Evolutionary conservation across 2,888 invertebrate genomes (phyloP), one percentile per base, ranked within the genome.

Genomic region (Athrips mouffetella): DNA sequence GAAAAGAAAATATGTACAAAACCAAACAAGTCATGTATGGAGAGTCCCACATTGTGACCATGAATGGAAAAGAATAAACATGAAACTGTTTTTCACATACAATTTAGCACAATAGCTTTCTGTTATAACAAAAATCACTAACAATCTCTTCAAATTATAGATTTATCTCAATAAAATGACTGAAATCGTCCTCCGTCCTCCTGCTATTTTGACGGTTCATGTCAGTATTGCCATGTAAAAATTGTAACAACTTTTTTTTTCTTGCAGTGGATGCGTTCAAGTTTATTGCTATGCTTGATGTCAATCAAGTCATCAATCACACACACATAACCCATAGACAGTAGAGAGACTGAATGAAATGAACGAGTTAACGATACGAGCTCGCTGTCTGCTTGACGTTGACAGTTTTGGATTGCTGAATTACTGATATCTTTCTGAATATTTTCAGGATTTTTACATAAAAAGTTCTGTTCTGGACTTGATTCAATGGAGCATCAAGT

Each of bases 1-100:
- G 92, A 73, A 93, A 91, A 59, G 92, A 92, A 76, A 94, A 90
- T 71, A 93, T 89, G 76, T 93, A 93, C 66, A 93, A 79, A 69
- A 91, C 89, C 80, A 92, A 89, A 86, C 91, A 91, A 70, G 87
- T 88, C 72, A 91, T 75, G 78, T 90, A 89, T 72, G 90, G 89
- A 63, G 87, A 86, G 65, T 90, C 89, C 77, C 88, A 83, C 89
- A 89, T 90, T 80, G 82, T 89, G 71, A 62, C 71, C 56, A 69
- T 65, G 70, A 59, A 62, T 59, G 59, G 63, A 61, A 58, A 67
- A 70, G 68, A 70, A 63, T 23, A 46, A 53, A 54, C 55, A 57
- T 52, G 35, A 55, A 62, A 57, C 50, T 49, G 50, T 31, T 51
- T 54, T 59, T 55, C 55, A 54, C 60, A 50, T 59, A 55, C 55